These are phyloP conservation scores for Myopa tessellatipennis DNA, from an alignment of 2,888 invertebrate genomes.

Conservation along the genomic window DNA sequence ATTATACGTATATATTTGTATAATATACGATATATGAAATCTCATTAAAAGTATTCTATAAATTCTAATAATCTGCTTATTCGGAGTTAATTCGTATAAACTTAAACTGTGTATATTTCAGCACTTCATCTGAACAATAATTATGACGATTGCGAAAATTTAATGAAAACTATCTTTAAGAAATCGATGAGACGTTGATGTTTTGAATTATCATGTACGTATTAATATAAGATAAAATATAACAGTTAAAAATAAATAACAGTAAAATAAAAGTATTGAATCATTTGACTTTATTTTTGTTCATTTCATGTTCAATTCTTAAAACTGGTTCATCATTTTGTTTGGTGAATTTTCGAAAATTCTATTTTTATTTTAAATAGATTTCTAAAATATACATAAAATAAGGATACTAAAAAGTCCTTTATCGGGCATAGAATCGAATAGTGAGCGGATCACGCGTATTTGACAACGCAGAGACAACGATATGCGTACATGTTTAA, in stretches of 20 bases:
- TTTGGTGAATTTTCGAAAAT: neutral
- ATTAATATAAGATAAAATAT: neutral
- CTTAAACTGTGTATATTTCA: neutral
- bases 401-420: no score
- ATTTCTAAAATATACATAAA: no score
- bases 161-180: neutral
- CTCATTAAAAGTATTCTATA: no score
- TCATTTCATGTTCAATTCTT: neutral
- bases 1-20: no score
- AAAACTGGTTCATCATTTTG: neutral
- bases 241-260: slow-evolving; percentile 23
- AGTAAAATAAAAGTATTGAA: slow-evolving; percentile 3
- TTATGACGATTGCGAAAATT: neutral
- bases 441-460: no score
- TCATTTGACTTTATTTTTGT: neutral
- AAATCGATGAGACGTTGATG: neutral
- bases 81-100: no score
- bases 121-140: neutral
- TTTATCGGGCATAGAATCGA: no score
- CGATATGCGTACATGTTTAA: no score
- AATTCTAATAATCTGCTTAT: no score
- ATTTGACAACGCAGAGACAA: no score
- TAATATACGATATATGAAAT: no score
- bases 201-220: slow-evolving; percentile 19
- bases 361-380: neutral